Conservation (phyloP, 2,113 vertebrate species). For the Carassius auratus region DNA sequence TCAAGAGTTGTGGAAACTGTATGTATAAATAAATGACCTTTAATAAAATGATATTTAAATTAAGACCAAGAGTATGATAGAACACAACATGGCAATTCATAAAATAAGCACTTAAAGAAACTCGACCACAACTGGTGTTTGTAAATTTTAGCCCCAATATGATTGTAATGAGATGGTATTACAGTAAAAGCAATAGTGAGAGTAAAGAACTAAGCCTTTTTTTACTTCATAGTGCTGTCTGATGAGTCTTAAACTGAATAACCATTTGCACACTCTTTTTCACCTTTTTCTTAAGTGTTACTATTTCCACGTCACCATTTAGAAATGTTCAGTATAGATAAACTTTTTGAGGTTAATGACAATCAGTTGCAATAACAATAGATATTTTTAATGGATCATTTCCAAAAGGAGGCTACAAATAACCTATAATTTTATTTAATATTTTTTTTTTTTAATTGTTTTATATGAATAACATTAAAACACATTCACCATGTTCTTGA, state of each 20-base stretch:
- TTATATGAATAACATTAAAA: not conserved
- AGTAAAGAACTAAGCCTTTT: not conserved
- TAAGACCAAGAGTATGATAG: constrained; percentile 49
- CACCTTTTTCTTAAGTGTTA: not conserved
- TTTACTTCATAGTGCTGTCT: constrained; percentile 59
- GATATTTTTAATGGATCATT: not conserved
- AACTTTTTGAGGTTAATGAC: constrained; percentile 56
- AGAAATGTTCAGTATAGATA: not conserved
- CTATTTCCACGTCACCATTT: not conserved
- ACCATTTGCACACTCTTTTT: constrained; percentile 30
- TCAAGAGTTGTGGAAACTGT: constrained; percentile 35
- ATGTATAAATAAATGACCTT: constrained; percentile 49
- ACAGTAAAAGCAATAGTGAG: constrained; percentile 24
- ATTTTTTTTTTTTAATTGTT: not conserved
- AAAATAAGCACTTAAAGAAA: constrained; percentile 50
- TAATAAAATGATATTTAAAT: constrained; percentile 50
- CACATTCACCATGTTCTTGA: not conserved
- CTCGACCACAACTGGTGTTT: not conserved
- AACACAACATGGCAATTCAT: constrained; percentile 41
- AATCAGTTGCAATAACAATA: constrained; percentile 42
- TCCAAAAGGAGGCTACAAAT: not conserved
- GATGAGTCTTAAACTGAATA: constrained; percentile 57
- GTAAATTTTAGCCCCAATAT: not conserved
- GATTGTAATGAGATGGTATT: constrained; percentile 15
- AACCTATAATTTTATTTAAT: not conserved